phyloP scores from a whole-genome alignment of 2,888 invertebrate genomes.

The Linhomoeus sp. region DNA sequence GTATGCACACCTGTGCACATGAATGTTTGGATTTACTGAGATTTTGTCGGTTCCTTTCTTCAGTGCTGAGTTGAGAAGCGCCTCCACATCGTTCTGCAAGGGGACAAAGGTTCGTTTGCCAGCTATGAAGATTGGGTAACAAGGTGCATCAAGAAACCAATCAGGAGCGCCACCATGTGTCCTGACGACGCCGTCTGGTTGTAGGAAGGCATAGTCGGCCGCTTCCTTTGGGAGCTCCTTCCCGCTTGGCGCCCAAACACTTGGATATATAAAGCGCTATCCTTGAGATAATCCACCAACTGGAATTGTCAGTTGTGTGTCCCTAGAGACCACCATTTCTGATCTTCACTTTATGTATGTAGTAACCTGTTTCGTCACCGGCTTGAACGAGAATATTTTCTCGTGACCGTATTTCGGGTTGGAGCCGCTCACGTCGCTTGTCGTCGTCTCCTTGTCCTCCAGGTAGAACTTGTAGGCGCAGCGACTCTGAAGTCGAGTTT shows the following conservation, averaged over 20 bases:
- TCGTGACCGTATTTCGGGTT: constrained; percentile 35
- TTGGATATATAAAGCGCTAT: constrained; percentile 33
- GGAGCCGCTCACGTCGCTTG: constrained; percentile 27
- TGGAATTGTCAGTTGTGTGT: constrained; percentile 13
- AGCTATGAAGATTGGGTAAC: too few relatives aligned
- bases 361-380: constrained; percentile 32
- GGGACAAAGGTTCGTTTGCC: too few relatives aligned
- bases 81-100: too few relatives aligned
- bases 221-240: too few relatives aligned
- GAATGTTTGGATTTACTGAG: too few relatives aligned
- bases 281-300: constrained; percentile 33
- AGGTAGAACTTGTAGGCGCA: constrained; percentile 34
- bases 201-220: too few relatives aligned
- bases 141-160: too few relatives aligned
- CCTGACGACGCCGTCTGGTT: constrained; percentile 13
- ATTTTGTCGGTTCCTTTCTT: too few relatives aligned
- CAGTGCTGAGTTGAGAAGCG: too few relatives aligned
- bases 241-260: constrained; percentile 36
- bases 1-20: too few relatives aligned
- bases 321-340: neutral
- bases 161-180: too few relatives aligned
- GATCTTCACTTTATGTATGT: neutral
- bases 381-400: constrained; percentile 30
- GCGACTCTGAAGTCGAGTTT: constrained; percentile 9
- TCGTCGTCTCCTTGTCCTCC: constrained; percentile 27